Percentiles rank a stretch among this genome's conserved stretches.
Evolutionary conservation across 1,140 invertebrate genomes (phyloP).

Genomic region (Apis mellifera): Amel_HAv3.1 CM009934.2:10853501-10854000

Average conservation of each 20-base stretch:
- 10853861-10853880: conserved; percentile 5
- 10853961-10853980: conserved; percentile 54
- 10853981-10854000: conserved; percentile 62
- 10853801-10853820: conserved; percentile 64
- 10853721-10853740: too few species aligned
- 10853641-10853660: too few species aligned
- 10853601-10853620: too few species aligned
- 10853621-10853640: too few species aligned
- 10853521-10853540: conserved; percentile 49
- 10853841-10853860: too few species aligned
- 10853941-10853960: conserved; percentile 66
- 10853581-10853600: too few species aligned
- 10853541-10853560: conserved; percentile 27
- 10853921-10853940: conserved; percentile 70
- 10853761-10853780: conserved; percentile 29
- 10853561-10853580: conserved; percentile 19
- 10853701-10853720: background rate
- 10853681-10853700: background rate
- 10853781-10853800: background rate
- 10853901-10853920: conserved; percentile 74
- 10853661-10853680: too few species aligned
- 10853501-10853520: conserved; percentile 48
- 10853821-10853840: conserved; percentile 38
- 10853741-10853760: conserved; percentile 23
- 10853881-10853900: conserved; percentile 56